phyloP scores from a whole-genome alignment of 1,140 invertebrate genomes.

The Chrysopa pallens region DNA sequence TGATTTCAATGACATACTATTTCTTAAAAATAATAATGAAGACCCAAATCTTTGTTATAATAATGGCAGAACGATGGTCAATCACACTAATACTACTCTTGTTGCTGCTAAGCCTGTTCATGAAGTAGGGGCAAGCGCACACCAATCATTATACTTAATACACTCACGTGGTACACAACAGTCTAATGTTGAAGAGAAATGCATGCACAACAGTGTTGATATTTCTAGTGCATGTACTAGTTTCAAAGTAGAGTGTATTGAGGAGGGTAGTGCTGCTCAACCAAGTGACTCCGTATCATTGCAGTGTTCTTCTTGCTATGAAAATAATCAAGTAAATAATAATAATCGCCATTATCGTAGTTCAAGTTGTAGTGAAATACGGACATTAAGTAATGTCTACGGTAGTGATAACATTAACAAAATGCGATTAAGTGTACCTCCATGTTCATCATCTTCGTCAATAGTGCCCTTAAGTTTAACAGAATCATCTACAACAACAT shows the following conservation, averaged over 20 bases:
- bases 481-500: neutral
- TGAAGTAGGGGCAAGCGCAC: too few relatives aligned
- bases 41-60: neutral
- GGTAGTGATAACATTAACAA: neutral
- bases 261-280: neutral
- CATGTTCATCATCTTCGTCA: neutral
- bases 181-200: too few relatives aligned
- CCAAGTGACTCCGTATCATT: neutral
- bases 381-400: neutral
- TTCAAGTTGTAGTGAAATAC: neutral
- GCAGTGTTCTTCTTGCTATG: neutral
- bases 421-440: neutral
- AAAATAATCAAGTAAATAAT: too few relatives aligned
- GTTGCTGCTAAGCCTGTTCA: neutral
- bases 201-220: neutral
- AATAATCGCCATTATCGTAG: neutral
- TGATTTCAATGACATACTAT: neutral
- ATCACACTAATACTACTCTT: neutral
- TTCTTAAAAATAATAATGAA: neutral
- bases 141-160: neutral
- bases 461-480: neutral
- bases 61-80: neutral
- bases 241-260: neutral
- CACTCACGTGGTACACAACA: neutral
- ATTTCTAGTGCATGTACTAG: neutral